Evolutionary conservation across 2,888 invertebrate species (phyloP).

Genomic region (Morpho deidamia): DNA sequence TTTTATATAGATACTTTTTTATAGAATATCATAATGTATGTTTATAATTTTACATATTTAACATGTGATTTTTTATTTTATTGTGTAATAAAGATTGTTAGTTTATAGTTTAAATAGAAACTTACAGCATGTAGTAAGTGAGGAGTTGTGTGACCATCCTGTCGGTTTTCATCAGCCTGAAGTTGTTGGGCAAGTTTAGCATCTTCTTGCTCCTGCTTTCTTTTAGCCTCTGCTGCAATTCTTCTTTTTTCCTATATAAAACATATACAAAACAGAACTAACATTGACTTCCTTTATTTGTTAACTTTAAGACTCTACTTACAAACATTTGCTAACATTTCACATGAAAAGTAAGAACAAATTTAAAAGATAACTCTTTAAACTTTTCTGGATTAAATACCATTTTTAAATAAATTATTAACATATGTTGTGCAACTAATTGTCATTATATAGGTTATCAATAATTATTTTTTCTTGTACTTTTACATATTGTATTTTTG

Average conservation of each 20-base stretch:
- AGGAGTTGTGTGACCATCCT: conserved; percentile 46
- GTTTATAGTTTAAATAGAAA: not conserved
- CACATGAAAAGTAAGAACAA: no score
- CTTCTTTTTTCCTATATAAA: conserved; percentile 50
- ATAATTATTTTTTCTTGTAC: no score
- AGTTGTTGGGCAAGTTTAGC: conserved; percentile 61
- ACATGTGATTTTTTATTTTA: no score
- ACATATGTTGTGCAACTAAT: no score
- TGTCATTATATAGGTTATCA: no score
- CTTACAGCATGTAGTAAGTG: conserved; percentile 52
- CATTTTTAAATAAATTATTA: no score
- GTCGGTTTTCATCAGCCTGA: conserved; percentile 65
- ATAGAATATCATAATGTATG: not conserved
- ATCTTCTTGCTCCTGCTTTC: conserved; percentile 67
- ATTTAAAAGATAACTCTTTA: no score
- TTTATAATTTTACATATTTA: no score
- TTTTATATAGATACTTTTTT: not conserved
- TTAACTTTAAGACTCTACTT: no score
- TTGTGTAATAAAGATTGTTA: not conserved
- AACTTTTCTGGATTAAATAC: no score
- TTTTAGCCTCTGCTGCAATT: conserved; percentile 57
- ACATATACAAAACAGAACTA: not conserved
- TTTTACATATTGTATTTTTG: no score
- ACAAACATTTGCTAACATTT: not conserved
- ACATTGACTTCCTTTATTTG: not conserved